Evolutionary conservation across 2,797 vertebrate genomes (phyloP).

Genomic region (Hippopotamyrus pictus): DNA sequence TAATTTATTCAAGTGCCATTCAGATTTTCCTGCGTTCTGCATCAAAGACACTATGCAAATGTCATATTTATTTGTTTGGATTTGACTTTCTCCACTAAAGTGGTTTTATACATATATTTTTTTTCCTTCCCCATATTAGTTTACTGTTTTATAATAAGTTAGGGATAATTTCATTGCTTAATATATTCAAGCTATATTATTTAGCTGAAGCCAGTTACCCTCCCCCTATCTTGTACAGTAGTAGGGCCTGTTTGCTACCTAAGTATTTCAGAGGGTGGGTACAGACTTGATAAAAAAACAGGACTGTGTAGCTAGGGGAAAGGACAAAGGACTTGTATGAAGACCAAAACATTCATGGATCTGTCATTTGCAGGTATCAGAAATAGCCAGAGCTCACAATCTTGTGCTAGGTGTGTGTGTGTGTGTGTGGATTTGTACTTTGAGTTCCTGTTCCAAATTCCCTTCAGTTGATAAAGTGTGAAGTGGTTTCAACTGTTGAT

Average conservation of each 20-base stretch:
- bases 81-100: not conserved
- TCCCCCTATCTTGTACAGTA: slow-evolving; percentile 21
- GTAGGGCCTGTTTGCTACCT: slow-evolving; percentile 7
- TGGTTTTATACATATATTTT: not conserved
- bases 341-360: not conserved
- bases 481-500: slow-evolving; percentile 23
- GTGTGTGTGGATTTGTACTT: not conserved
- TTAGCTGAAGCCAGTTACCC: slow-evolving; percentile 20
- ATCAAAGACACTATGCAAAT: slow-evolving; percentile 82
- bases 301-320: slow-evolving; percentile 45
- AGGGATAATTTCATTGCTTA: not conserved
- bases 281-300: slow-evolving; percentile 48
- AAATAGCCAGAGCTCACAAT: not conserved
- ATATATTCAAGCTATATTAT: not conserved
- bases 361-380: slow-evolving; percentile 3
- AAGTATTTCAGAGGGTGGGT: not conserved
- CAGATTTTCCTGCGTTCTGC: slow-evolving; percentile 46
- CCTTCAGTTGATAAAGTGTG: slow-evolving; percentile 33
- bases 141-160: not conserved
- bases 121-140: not conserved
- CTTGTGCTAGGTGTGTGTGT: not conserved
- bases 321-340: slow-evolving; percentile 53
- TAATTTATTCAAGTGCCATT: slow-evolving; percentile 57
- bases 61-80: slow-evolving; percentile 72
- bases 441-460: not conserved